Percentiles rank a stretch among this genome's conserved stretches.
phyloP scores from a whole-genome alignment of 2,888 invertebrate genomes.

The Brachylomia viminalis region DNA sequence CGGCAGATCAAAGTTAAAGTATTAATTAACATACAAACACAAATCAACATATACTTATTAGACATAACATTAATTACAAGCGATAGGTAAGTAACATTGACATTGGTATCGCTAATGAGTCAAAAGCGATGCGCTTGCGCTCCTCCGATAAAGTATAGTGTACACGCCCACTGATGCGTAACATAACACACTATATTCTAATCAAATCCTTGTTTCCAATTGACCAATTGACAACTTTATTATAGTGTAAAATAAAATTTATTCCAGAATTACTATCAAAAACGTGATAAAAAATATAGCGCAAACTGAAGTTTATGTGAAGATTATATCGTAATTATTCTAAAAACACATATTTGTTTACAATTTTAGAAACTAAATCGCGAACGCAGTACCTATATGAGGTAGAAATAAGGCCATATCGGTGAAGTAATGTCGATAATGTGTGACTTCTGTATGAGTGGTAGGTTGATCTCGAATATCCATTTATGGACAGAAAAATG shows the following conservation, averaged over 20 bases:
- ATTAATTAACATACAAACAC: conserved; percentile 56
- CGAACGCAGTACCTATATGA: not conserved
- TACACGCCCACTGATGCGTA: conserved; percentile 51
- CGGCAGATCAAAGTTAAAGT: conserved; percentile 61
- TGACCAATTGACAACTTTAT: not conserved
- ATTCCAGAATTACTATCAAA: not conserved
- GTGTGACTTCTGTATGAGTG: not conserved
- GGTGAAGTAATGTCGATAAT: conserved; percentile 18
- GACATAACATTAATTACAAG: conserved; percentile 64
- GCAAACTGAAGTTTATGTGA: not conserved
- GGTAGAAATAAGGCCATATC: conserved; percentile 9
- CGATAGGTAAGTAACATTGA: conserved; percentile 75
- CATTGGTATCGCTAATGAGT: conserved; percentile 80
- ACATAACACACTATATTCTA: not conserved
- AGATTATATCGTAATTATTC: too few relatives aligned
- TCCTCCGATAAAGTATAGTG: conserved; percentile 44
- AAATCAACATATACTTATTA: conserved; percentile 65
- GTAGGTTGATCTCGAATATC: not conserved
- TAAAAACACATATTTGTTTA: not conserved
- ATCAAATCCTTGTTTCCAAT: not conserved
- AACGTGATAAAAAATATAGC: not conserved
- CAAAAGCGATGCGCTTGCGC: conserved; percentile 57
- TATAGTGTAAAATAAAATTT: not conserved
- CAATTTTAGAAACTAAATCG: not conserved
- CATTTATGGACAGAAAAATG: conserved; percentile 18